Base-by-base conservation (phyloP, 1,140 invertebrate species). In the Portunus trituberculatus region DNA sequence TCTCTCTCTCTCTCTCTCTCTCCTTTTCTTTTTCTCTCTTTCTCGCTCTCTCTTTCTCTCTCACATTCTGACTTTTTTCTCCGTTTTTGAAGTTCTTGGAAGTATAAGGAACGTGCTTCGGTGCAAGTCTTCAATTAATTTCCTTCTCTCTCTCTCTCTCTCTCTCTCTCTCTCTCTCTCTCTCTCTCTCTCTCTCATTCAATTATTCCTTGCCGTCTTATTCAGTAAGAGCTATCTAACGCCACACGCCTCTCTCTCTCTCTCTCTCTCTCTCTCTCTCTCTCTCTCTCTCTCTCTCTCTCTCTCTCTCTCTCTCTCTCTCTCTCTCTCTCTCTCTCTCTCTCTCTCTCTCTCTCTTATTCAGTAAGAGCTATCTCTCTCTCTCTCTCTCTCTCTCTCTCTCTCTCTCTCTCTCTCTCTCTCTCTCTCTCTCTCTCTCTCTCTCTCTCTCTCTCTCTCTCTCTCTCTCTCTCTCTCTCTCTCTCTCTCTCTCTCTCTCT, bases 181-280 rank as follows among this genome's bases (percentile, higher is more conserved):
- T 76, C 67, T 76, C 67, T 76, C 67, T 76, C 67, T 76, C 67
- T 76, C 67, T 76, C 67, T 59, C 67, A n/a, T n/a, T n/a, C n/a
- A n/a, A n/a, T n/a, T n/a, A n/a, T n/a, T n/a, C n/a, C n/a, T n/a
- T n/a, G n/a, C n/a, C n/a, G n/a, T n/a, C n/a, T n/a, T n/a, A n/a
- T n/a, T n/a, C n/a, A n/a, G n/a, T n/a, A n/a, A n/a, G n/a, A n/a
- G n/a, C n/a, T n/a, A n/a, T n/a, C n/a, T n/a, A n/a, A n/a, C n/a
- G n/a, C n/a, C n/a, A n/a, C n/a, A n/a, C n/a, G 14, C 48, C 59
- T 76, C 59, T 76, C 59, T 76, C 59, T 76, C 59, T 25, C 20
- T 25, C 7, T 76, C 59, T 8, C 20, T 25, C 20, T 25, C 20
- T 76, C 7, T 76, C 59, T 76, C 59, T 76, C 59, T 76, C 20